A percentile compares a stretch with the other conserved stretches of the same genome.
phyloP scores from a whole-genome alignment of 2,888 invertebrate genomes.

The Ophion slaviceki region DNA sequence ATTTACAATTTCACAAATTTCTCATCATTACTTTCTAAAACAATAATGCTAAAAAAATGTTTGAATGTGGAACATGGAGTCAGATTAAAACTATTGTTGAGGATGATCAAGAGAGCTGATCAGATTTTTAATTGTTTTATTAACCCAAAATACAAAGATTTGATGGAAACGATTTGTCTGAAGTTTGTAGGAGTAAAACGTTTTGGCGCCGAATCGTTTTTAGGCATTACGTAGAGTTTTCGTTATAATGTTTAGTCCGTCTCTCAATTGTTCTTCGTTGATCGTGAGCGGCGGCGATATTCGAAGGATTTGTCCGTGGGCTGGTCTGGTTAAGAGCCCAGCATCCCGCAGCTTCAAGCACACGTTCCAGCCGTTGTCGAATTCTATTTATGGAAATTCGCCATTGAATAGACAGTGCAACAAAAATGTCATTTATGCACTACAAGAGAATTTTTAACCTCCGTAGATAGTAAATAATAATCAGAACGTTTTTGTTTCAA shows the following conservation, averaged over 20 bases:
- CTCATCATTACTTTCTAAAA: too few species aligned
- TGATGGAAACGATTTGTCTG: not conserved
- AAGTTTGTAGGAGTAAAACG: constrained; percentile 2
- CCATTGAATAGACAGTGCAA: not conserved
- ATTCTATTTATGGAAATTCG: constrained; percentile 82
- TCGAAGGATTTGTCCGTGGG: constrained; percentile 89
- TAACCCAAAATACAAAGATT: not conserved
- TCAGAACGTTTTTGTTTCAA: too few species aligned
- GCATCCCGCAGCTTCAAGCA: constrained; percentile 87
- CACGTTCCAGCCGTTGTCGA: constrained; percentile 87
- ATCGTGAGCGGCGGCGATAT: constrained; percentile 90
- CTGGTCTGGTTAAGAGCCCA: constrained; percentile 89
- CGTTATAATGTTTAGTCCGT: constrained; percentile 86
- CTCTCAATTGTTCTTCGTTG: constrained; percentile 85
- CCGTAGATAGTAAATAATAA: too few species aligned
- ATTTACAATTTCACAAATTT: too few species aligned
- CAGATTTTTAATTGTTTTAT: not conserved
- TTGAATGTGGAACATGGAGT: not conserved
- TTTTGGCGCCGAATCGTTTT: constrained; percentile 30
- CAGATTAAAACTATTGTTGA: not conserved
- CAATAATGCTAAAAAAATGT: not conserved
- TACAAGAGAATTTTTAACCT: not conserved
- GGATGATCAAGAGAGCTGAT: not conserved
- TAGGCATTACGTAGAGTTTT: constrained; percentile 73
- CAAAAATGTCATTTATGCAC: not conserved